A percentile compares a stretch with the other conserved stretches of the same genome.
phyloP scores from a whole-genome alignment of 2,888 invertebrate species.

The Acanthococcus lagerstroemiae region DNA sequence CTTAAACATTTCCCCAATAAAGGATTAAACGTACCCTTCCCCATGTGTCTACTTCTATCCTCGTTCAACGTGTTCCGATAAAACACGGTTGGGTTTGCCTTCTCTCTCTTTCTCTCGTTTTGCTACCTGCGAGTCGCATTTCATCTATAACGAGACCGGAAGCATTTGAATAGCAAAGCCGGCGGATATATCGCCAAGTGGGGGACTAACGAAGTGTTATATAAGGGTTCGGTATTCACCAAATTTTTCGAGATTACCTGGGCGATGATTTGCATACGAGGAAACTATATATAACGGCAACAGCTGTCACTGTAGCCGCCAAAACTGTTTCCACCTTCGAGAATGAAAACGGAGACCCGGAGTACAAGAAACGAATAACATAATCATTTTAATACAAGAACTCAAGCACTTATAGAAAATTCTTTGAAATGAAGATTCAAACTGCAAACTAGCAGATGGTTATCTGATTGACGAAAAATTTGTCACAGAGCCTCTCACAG shows the following conservation, averaged over 20 bases:
- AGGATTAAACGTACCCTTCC: slow-evolving; percentile 20
- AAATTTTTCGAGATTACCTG: not conserved
- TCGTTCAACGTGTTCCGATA: not conserved
- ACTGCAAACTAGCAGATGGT: too few species aligned
- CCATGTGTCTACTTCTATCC: not conserved
- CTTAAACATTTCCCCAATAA: slow-evolving; percentile 25
- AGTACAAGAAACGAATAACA: too few species aligned
- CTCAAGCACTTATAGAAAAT: too few species aligned
- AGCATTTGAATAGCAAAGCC: slow-evolving; percentile 24
- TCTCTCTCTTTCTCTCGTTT: not conserved
- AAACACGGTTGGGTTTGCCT: not conserved
- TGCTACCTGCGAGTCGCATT: not conserved
- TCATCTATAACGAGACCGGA: slow-evolving; percentile 11
- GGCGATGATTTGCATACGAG: slow-evolving; percentile 5
- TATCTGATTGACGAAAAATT: too few species aligned
- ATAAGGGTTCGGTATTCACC: too few species aligned
- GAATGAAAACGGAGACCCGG: too few species aligned
- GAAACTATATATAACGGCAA: too few species aligned
- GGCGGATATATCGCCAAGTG: slow-evolving; percentile 3
- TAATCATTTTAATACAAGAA: too few species aligned
- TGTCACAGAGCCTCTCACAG: too few species aligned
- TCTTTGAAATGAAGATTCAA: too few species aligned
- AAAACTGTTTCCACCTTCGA: too few species aligned
- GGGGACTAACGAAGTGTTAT: not conserved
- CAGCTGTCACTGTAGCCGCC: too few species aligned